A percentile compares a stretch with the other conserved stretches of the same genome.
Evolutionary conservation across 2,888 invertebrate species (phyloP).

Genomic region (Chymomyza fuscimana): DNA sequence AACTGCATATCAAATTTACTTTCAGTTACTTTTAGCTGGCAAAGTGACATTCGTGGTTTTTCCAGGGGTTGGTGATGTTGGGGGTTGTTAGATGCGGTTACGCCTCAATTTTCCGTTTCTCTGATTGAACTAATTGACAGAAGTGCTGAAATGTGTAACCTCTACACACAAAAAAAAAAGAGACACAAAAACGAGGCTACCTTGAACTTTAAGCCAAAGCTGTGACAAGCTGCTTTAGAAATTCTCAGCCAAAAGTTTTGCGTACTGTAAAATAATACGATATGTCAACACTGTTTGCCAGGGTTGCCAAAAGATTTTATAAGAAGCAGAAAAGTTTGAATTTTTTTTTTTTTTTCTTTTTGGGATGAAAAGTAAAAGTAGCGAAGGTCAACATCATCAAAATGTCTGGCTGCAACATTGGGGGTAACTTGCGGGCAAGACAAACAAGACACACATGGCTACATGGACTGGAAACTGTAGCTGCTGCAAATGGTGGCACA

Average conservation of each 20-base stretch:
- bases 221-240: slow-evolving; percentile 21
- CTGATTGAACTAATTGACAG: slow-evolving; percentile 74
- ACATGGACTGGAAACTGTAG: slow-evolving; percentile 3
- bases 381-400: slow-evolving; percentile 75
- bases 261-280: slow-evolving; percentile 63
- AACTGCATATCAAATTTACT: slow-evolving; percentile 20
- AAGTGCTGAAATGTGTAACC: slow-evolving; percentile 40
- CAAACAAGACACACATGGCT: slow-evolving; percentile 34
- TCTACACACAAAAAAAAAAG: not conserved
- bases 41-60: slow-evolving; percentile 36
- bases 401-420: slow-evolving; percentile 54
- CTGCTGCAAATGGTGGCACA: not conserved
- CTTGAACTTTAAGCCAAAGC: slow-evolving; percentile 34
- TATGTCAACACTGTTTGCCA: slow-evolving; percentile 69
- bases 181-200: not conserved
- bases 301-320: slow-evolving; percentile 54
- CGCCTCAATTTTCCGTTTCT: slow-evolving; percentile 37
- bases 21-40: slow-evolving; percentile 6
- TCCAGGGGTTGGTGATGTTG: slow-evolving; percentile 29
- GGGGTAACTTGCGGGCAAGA: slow-evolving; percentile 34
- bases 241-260: slow-evolving; percentile 7
- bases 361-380: slow-evolving; percentile 64
- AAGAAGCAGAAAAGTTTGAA: slow-evolving; percentile 44
- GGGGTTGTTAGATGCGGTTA: slow-evolving; percentile 52
- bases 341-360: slow-evolving; percentile 9